Evolutionary conservation across 2,888 invertebrate genomes (phyloP), one percentile per base, ranked within the genome.

Genomic region (Ferdinandea cuprea): DNA sequence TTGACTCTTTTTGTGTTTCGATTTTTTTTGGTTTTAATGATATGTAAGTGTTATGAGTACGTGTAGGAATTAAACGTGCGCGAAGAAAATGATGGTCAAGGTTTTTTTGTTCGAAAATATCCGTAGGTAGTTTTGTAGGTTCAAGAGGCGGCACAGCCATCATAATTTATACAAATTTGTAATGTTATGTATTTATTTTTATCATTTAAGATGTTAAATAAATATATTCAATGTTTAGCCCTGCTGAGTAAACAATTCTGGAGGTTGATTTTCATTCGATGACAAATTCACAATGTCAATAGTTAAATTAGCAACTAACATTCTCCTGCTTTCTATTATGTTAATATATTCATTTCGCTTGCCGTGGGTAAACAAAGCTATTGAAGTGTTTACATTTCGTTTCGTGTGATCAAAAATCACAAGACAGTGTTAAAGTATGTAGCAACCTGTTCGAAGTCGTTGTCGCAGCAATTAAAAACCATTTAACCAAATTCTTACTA

Each of bases 1-100:
- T 44, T 56, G 46, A 40, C 7, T 28, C 13, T 28, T 32, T 32
- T 11, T 9, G 35, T 25, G 2, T 25, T 5, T 25, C 25, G 2
- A 5, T 25, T 25, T 25, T 3, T 25, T 2, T 25, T 25, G 25
- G 5, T 25, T 3, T 25, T 2, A 25, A 25, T 25, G 25, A 25
- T 25, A 25, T 25, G 25, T 25, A 42, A 42, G n/a, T 42, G 25
- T 25, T 5, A 25, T 25, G 25, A 25, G 2, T 25, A 25, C 25
- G 25, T 25, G 25, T n/a, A n/a, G n/a, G n/a, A n/a, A n/a, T n/a
- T n/a, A n/a, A 50, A 50, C 17, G 6, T n/a, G 21, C 21, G 56
- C 7, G 8, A 8, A 54, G 37, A 8, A 8, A n/a, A 25, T 28
- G 3, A 58, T 58, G 56, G 56, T 37, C 56, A 58, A 58, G 56